Conservation (phyloP, 2,797 vertebrate genomes). For the Galago senegalensis region DNA sequence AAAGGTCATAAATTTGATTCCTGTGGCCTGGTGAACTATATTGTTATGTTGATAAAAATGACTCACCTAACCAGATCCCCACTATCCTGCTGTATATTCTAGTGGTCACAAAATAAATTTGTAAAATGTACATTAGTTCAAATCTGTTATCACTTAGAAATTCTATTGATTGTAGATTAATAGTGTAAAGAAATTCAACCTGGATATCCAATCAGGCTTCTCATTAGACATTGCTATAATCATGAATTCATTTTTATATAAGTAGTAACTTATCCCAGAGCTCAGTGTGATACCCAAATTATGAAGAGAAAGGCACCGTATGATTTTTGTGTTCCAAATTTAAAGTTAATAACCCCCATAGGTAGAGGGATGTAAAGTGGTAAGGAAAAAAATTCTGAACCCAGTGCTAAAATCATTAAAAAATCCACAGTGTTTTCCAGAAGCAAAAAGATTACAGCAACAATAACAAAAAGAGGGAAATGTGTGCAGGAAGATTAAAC, state of each 20-base stretch:
- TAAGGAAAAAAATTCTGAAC: slow-evolving; percentile 1
- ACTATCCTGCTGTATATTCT: neutral
- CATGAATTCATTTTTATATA: neutral
- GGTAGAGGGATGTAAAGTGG: neutral
- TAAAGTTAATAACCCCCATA: slow-evolving; percentile 19
- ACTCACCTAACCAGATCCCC: neutral
- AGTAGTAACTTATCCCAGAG: neutral
- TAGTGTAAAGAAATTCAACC: neutral
- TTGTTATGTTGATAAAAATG: neutral
- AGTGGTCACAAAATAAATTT: slow-evolving; percentile 17
- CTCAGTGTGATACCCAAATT: neutral
- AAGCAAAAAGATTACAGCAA: neutral
- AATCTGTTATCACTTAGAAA: slow-evolving; percentile 6
- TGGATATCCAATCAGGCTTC: neutral
- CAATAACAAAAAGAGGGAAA: neutral
- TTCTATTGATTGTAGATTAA: neutral
- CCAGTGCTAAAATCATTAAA: neutral
- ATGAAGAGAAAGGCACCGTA: neutral
- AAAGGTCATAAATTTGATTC: neutral
- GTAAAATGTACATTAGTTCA: neutral
- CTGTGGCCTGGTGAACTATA: neutral
- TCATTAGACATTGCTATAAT: neutral
- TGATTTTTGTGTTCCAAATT: neutral
- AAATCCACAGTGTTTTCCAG: neutral
- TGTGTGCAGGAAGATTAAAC: neutral